Conservation (phyloP, 1,140 invertebrate genomes). For the Bicyclus anynana region DNA sequence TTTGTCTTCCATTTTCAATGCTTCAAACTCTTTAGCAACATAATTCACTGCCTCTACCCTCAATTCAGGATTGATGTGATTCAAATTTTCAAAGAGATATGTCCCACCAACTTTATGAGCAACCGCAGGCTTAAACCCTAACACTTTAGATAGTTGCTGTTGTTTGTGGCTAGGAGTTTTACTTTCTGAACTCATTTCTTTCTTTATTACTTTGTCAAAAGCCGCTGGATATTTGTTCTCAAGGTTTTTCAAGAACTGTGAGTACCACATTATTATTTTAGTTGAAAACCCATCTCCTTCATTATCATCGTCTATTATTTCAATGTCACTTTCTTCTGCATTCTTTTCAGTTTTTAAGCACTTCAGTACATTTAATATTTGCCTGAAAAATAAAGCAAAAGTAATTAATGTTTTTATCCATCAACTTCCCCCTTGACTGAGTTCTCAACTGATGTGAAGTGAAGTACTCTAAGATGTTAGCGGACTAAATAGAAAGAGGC, state of each 20-base stretch:
- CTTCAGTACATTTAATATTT: constrained; percentile 61
- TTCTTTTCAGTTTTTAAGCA: constrained; percentile 22
- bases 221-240: constrained; percentile 82
- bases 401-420: neutral
- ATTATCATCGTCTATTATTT: constrained; percentile 67
- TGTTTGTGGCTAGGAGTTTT: constrained; percentile 36
- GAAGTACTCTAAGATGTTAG: no score
- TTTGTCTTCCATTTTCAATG: constrained; percentile 69
- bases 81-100: constrained; percentile 82
- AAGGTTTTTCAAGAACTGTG: constrained; percentile 69
- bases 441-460: no score
- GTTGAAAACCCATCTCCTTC: constrained; percentile 44
- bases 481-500: no score
- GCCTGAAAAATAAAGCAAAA: constrained; percentile 53
- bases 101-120: constrained; percentile 72
- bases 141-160: constrained; percentile 52
- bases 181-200: constrained; percentile 59
- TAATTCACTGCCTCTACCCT: constrained; percentile 80
- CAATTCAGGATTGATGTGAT: constrained; percentile 80
- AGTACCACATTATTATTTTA: constrained; percentile 73
- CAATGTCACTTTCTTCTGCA: constrained; percentile 64
- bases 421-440: no score
- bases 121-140: constrained; percentile 77
- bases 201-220: constrained; percentile 81
- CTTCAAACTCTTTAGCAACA: constrained; percentile 73